phyloP scores from a whole-genome alignment of 2,888 invertebrate genomes.

The Strigamia transsilvanica region DNA sequence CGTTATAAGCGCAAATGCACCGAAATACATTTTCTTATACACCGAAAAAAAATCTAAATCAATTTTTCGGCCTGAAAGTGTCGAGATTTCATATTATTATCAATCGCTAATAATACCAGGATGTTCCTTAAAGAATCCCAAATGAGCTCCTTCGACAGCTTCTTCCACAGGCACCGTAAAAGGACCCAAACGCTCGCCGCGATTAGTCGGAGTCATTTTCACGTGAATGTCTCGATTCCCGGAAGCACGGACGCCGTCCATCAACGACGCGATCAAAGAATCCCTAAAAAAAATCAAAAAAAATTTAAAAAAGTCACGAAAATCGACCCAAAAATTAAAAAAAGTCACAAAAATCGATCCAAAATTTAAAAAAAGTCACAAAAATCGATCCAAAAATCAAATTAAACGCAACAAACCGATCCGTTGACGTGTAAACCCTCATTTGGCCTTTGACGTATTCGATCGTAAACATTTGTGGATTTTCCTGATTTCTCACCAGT shows the following conservation, averaged over 20 bases:
- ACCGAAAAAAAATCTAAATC: too few species aligned
- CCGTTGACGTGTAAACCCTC: slow-evolving; percentile 88
- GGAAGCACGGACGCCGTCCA: slow-evolving; percentile 96
- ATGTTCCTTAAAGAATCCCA: slow-evolving; percentile 78
- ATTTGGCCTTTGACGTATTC: slow-evolving; percentile 93
- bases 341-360: too few species aligned
- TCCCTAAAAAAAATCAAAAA: slow-evolving; percentile 73
- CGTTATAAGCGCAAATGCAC: too few species aligned
- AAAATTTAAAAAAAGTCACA: not conserved
- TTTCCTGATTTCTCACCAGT: slow-evolving; percentile 84
- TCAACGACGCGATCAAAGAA: slow-evolving; percentile 88
- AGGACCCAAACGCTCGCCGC: slow-evolving; percentile 89
- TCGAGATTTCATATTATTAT: too few species aligned
- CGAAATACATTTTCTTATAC: not conserved
- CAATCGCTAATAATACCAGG: slow-evolving; percentile 65
- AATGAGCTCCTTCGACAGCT: slow-evolving; percentile 90
- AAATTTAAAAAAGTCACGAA: too few species aligned
- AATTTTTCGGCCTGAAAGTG: too few species aligned
- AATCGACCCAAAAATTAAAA: too few species aligned
- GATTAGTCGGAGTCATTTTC: slow-evolving; percentile 81
- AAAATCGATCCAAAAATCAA: too few species aligned
- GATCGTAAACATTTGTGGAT: slow-evolving; percentile 92
- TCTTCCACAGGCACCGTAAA: slow-evolving; percentile 86
- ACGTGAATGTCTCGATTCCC: slow-evolving; percentile 97
- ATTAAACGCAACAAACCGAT: slow-evolving; percentile 71